Evolutionary conservation across 2,797 vertebrate species (phyloP).

Genomic region (Phrynocephalus vlangalii): DNA sequence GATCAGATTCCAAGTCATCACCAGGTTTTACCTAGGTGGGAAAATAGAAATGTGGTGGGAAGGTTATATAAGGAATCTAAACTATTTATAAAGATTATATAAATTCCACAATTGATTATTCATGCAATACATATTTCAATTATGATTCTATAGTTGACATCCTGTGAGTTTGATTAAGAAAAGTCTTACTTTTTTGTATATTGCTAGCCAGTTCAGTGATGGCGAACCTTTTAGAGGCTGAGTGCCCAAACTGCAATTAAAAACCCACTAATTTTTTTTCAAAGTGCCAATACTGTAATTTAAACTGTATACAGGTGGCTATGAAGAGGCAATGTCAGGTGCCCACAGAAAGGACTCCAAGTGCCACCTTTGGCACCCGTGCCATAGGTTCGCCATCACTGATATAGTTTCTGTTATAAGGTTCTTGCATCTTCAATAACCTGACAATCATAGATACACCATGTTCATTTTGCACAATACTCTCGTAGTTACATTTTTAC

Average conservation of each 20-base stretch:
- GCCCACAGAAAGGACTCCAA: too few relatives aligned
- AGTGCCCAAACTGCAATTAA: too few relatives aligned
- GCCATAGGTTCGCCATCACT: too few relatives aligned
- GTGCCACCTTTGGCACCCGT: too few relatives aligned
- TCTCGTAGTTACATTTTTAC: background rate
- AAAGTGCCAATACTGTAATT: too few relatives aligned
- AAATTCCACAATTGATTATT: background rate
- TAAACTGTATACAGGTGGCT: too few relatives aligned
- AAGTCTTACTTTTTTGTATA: too few relatives aligned
- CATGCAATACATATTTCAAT: background rate
- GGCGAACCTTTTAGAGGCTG: too few relatives aligned
- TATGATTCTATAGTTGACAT: background rate
- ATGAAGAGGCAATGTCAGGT: too few relatives aligned
- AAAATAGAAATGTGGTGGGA: fast-evolving
- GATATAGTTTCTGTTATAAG: background rate
- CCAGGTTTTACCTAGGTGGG: slow-evolving; percentile 76
- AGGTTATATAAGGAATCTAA: background rate
- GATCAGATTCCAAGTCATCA: slow-evolving; percentile 81
- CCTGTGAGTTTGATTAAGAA: background rate
- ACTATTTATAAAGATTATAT: too few relatives aligned
- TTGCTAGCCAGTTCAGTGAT: too few relatives aligned
- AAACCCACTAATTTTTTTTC: too few relatives aligned
- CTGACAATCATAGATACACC: background rate
- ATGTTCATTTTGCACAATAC: background rate
- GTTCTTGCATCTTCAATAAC: background rate